Evolutionary conservation across 2,113 vertebrate species (phyloP).

Genomic region (Helogale parvula): DNA sequence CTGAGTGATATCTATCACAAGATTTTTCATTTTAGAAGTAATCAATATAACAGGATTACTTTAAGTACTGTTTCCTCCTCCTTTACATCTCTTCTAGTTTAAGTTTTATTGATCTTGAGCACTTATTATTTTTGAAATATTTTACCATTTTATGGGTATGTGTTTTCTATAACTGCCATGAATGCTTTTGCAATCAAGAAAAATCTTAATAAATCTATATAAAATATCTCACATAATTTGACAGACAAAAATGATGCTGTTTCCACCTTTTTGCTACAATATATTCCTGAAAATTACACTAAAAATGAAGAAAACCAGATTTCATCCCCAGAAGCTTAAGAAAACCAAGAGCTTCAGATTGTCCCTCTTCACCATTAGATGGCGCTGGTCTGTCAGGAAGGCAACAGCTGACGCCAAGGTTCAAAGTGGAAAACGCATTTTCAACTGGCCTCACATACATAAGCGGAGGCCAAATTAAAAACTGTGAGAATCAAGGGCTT

Average conservation of each 20-base stretch:
- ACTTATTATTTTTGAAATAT: not conserved
- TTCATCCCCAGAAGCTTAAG: not conserved
- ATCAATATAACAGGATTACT: not conserved
- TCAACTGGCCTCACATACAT: not conserved
- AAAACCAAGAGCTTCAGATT: not conserved
- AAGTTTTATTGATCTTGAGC: not conserved
- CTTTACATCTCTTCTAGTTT: not conserved
- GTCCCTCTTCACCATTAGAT: slow-evolving; percentile 37
- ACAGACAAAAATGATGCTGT: not conserved
- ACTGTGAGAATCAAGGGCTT: not conserved
- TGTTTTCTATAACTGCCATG: not conserved
- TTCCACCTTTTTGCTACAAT: not conserved
- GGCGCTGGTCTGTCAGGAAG: slow-evolving; percentile 45
- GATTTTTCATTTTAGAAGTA: not conserved
- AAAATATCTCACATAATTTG: not conserved
- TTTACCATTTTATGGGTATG: not conserved
- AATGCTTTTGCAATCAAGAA: not conserved
- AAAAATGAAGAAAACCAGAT: not conserved
- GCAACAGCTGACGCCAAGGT: not conserved
- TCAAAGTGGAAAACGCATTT: not conserved
- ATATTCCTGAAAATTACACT: slow-evolving; percentile 7
- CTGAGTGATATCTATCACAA: not conserved
- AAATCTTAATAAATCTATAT: not conserved
- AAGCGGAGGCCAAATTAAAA: not conserved
- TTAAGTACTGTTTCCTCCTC: not conserved